phyloP scores from a whole-genome alignment of 2,113 vertebrate species.

The Apeltes quadracus region DNA sequence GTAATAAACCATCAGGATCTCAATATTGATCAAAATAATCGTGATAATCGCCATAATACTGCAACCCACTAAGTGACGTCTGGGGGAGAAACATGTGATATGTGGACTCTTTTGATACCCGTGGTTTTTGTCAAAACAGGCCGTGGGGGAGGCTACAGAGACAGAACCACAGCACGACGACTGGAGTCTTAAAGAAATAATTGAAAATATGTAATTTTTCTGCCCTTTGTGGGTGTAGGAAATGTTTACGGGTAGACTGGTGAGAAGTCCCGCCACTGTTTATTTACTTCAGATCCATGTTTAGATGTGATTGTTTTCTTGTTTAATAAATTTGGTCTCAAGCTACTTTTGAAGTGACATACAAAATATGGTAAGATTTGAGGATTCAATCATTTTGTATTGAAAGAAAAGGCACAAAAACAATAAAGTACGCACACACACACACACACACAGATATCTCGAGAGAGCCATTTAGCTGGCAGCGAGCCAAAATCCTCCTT shows the following conservation, averaged over 20 bases:
- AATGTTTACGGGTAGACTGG: not conserved
- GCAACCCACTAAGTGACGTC: too few species aligned
- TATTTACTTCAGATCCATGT: not conserved
- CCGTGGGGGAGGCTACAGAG: not conserved
- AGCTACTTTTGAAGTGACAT: not conserved
- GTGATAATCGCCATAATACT: too few species aligned
- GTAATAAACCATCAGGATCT: too few species aligned
- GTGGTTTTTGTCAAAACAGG: too few species aligned
- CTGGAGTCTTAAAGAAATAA: not conserved
- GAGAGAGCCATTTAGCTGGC: conserved; percentile 43
- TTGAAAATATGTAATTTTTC: not conserved
- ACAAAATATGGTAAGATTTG: conserved; percentile 7
- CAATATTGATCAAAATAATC: too few species aligned
- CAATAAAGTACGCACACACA: conserved; percentile 11
- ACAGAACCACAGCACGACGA: too few species aligned
- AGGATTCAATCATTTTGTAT: conserved; percentile 32
- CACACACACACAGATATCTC: conserved; percentile 1
- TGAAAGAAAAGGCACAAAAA: conserved; percentile 36
- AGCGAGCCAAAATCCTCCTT: conserved; percentile 12
- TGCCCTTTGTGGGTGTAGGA: not conserved
- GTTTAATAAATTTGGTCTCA: conserved; percentile 27
- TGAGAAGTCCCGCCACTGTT: conserved; percentile 3
- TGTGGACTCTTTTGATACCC: conserved; percentile 11
- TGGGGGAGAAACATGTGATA: not conserved
- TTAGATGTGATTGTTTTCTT: conserved; percentile 1